Evolutionary conservation across 1,140 invertebrate genomes (phyloP), one percentile per base, ranked within the genome.

Genomic region (Orchestia grillus): DNA sequence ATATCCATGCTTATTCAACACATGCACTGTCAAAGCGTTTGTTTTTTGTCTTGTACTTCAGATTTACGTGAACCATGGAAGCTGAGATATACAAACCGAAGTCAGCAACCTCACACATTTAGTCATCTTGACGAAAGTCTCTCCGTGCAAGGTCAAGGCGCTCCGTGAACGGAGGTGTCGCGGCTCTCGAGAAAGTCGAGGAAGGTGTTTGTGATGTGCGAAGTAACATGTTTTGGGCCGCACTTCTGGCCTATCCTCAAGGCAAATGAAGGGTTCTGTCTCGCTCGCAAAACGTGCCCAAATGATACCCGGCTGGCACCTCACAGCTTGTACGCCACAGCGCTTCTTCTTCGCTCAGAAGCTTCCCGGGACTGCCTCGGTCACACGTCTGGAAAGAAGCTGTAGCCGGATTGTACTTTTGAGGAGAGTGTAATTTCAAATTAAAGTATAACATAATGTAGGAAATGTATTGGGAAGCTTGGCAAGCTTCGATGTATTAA

Each of bases 151-250:
- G 4, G 41, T 90, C 88, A 90, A 42, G 41, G 88, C 6, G 15
- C 3, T 42, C 41, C 88, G 3, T 90, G 3, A 8, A 90, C n/a
- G 43, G 28, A n/a, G n/a, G 41, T 90, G 11, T 11, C 88, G 42
- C 41, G 88, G 8, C 28, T 36, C 15, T 44, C 88, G 88, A 77
- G 62, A 77, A 77, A 77, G 62, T 77, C 62, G 11, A 77, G 62
- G 43, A 44, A 94, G 92, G 92, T 94, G 92, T 94, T 94, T 94
- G 92, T 94, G 92, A 94, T n/a, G 92, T 94, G 92, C 92, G 92
- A 94, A 94, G 92, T 94, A 45, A 94, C 92, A 94, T 94, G 92
- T 94, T 94, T 94, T 44, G 92, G 92, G 92, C 44, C 92, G 92
- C 44, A 94, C 92, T 44, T 94, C 40, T 94, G 92, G 90, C 92